Evolutionary conservation across 2,797 vertebrate genomes (phyloP).

Genomic region (Australoheros facetus): DNA sequence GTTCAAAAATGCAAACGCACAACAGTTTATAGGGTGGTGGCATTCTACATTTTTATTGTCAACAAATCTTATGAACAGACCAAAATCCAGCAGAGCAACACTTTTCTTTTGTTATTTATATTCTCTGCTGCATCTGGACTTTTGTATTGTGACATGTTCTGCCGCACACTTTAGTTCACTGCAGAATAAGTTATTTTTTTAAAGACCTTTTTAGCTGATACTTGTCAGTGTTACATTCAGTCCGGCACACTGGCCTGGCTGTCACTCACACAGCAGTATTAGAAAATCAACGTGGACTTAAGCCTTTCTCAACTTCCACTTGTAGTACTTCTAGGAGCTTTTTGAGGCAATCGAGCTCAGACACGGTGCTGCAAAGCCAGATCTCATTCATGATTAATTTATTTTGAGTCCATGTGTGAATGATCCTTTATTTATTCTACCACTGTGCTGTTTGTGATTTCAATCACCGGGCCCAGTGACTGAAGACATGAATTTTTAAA

Average conservation of each 20-base stretch:
- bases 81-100: not conserved
- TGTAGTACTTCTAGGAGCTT: not conserved
- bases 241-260: not conserved
- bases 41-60: not conserved
- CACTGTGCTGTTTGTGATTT: not conserved
- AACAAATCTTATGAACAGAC: conserved; percentile 21
- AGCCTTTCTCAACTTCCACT: not conserved
- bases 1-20: not conserved
- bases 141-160: not conserved
- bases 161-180: not conserved
- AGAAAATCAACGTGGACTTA: not conserved
- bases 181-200: not conserved
- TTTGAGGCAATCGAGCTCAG: not conserved
- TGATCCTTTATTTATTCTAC: not conserved
- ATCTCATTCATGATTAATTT: not conserved
- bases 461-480: not conserved
- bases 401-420: not conserved
- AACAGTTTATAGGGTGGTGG: conserved; percentile 4
- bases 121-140: not conserved
- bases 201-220: not conserved
- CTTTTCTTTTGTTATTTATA: not conserved
- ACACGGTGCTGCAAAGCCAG: not conserved
- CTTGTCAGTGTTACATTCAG: too few species aligned
- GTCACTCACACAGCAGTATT: not conserved
- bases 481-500: not conserved